Evolutionary conservation across 2,797 vertebrate species (phyloP).

Genomic region (Phoeniculus purpureus): DNA sequence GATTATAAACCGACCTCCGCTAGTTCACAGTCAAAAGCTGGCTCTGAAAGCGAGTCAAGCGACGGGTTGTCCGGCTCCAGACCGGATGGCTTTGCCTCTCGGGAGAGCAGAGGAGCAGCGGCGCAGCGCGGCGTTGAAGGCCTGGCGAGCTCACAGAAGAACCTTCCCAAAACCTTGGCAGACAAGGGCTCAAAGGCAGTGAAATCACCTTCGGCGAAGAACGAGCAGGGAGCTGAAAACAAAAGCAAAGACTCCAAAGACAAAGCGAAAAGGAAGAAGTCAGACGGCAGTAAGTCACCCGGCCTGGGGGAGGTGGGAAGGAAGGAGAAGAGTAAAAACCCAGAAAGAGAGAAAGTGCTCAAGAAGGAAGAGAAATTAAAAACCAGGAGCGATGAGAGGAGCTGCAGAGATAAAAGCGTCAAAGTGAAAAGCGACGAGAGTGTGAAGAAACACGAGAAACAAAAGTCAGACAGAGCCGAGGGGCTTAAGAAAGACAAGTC

Average conservation of each 20-base stretch:
- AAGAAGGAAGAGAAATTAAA: slow-evolving; percentile 49
- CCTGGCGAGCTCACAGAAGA: slow-evolving; percentile 40
- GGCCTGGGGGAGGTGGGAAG: slow-evolving; percentile 16
- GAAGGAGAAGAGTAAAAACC: slow-evolving; percentile 56
- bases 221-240: slow-evolving; percentile 49
- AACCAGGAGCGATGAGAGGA: slow-evolving; percentile 64
- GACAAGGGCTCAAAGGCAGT: slow-evolving; percentile 67
- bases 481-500: slow-evolving; percentile 77
- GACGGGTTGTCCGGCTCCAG: slow-evolving; percentile 14
- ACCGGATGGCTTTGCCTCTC: not conserved
- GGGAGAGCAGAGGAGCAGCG: slow-evolving; percentile 63
- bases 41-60: slow-evolving; percentile 34
- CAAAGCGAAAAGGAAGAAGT: slow-evolving; percentile 75
- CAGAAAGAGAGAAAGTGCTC: slow-evolving; percentile 45
- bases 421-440: slow-evolving; percentile 54
- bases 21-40: slow-evolving; percentile 68
- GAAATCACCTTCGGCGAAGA: slow-evolving; percentile 34
- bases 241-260: slow-evolving; percentile 75
- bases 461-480: slow-evolving; percentile 61
- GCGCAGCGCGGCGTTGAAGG: slow-evolving; percentile 64
- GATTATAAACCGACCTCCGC: slow-evolving; percentile 76
- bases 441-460: slow-evolving; percentile 73
- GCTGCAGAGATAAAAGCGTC: slow-evolving; percentile 67
- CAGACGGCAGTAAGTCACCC: not conserved
- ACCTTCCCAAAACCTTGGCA: not conserved